Evolutionary conservation across 1,140 invertebrate genomes (phyloP), one percentile per base, ranked within the genome.

Genomic region (Venturia canescens): DNA sequence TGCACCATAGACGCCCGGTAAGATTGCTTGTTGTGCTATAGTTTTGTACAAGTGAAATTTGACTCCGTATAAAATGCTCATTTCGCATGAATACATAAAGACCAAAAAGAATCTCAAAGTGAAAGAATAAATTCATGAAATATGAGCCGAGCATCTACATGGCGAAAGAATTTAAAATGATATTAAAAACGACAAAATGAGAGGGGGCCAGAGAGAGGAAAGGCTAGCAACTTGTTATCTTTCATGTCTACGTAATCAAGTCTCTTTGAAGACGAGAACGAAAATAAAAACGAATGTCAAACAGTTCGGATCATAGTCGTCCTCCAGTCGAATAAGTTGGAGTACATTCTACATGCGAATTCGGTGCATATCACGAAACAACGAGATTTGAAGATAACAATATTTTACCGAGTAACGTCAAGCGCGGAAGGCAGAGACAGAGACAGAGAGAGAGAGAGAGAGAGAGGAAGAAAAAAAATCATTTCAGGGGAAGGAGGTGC

Each of bases 1-100:
- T 66, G 13, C 11, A 26, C 60, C 18, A 5, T 66, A 23, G 60
- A 66, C n/a, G 13, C 9, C 57, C 15, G 26, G 5, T 4, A 23
- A 66, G 21, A 66, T 66, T 66, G 60, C 60, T 66, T 23, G 60
- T 66, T 27, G 60, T 11, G 21, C 23, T 26, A 66, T 66, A 66
- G n/a, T 66, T 66, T 66, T 66, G 27, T 66, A 66, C 23, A 1
- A 23, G 21, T 57, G n/a, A 57, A 57, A 57, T n/a, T 16, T n/a
- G 53, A 57, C 53, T 16, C n/a, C 53, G 18, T 18, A n/a, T 57
- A 57, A 57, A 57, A 57, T 44, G 38, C 38, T 11, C 38, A 9
- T 44, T 44, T 44, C 38, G 13, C 38, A 9, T 44, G 38, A 44
- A 44, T 44, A 44, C 38, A 44, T 44, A 57, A n/a, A 57, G 53